Percentiles rank a stretch among this genome's conserved stretches.
These are phyloP conservation scores for Drosophila rubida DNA, from an alignment of 2,888 invertebrate genomes.

Conservation along the genomic window DNA sequence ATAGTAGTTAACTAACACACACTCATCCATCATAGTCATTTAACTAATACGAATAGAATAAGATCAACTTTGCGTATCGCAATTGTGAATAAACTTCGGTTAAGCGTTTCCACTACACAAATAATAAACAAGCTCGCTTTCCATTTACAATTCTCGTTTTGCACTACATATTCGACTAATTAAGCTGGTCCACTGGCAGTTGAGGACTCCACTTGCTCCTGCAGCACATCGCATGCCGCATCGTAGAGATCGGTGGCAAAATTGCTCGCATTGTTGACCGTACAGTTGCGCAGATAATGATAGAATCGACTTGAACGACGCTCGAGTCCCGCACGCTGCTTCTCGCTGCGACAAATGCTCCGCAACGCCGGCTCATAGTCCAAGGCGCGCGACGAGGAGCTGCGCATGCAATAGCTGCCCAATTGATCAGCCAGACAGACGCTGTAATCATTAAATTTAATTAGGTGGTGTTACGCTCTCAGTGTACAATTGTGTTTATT, in stretches of 20 bases:
- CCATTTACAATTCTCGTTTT: constrained; percentile 8
- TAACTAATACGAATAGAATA: constrained; percentile 34
- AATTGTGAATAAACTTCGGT: constrained; percentile 32
- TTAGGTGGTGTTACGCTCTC: neutral
- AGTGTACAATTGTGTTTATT: neutral
- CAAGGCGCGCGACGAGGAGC: constrained; percentile 86
- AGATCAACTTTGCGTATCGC: constrained; percentile 59
- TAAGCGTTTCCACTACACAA: neutral
- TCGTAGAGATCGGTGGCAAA: constrained; percentile 86
- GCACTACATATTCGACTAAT: constrained; percentile 48
- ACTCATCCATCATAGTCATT: constrained; percentile 18
- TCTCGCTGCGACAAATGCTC: constrained; percentile 89
- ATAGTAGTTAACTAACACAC: constrained; percentile 40
- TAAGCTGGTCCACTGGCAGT: neutral
- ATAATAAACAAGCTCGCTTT: neutral
- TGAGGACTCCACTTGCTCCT: constrained; percentile 18
- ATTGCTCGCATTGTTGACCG: constrained; percentile 83
- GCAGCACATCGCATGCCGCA: constrained; percentile 83
- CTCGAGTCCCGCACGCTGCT: constrained; percentile 85
- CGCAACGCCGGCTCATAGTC: constrained; percentile 91
- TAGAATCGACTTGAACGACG: constrained; percentile 91
- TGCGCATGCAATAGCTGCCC: constrained; percentile 85
- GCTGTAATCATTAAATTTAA: constrained; percentile 82
- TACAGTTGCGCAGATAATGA: constrained; percentile 89
- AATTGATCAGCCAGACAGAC: constrained; percentile 85